Conservation (phyloP, 1,140 invertebrate genomes). For the Drosophila yakuba region DNA sequence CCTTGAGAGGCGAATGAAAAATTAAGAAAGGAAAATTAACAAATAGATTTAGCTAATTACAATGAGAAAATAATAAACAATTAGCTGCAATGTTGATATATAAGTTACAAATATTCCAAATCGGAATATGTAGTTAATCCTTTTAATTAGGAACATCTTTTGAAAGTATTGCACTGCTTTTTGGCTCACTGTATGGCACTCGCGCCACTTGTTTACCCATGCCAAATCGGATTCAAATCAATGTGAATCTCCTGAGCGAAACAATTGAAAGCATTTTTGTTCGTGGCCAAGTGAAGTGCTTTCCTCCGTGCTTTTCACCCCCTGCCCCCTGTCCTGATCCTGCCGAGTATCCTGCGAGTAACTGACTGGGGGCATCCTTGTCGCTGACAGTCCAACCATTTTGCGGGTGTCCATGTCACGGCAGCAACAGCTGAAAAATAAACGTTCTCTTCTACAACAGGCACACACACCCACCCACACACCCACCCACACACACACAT, state of each 20-base stretch:
- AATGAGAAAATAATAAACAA: background rate
- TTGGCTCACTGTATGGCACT: background rate
- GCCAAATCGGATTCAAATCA: conserved; percentile 36
- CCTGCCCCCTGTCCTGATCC: background rate
- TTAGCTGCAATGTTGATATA: background rate
- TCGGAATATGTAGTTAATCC: too few species aligned
- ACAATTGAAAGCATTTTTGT: conserved; percentile 39
- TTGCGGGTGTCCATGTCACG: conserved; percentile 52
- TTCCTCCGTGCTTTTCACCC: background rate
- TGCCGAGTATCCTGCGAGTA: conserved; percentile 13
- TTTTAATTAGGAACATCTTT: too few species aligned
- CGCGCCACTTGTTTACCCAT: conserved; percentile 3
- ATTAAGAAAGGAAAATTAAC: background rate
- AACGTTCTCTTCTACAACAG: conserved; percentile 44
- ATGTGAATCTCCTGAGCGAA: conserved; percentile 22
- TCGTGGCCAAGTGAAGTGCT: conserved; percentile 9
- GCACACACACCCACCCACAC: conserved; percentile 9
- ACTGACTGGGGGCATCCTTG: conserved; percentile 43
- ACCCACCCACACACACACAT: background rate
- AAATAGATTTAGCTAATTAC: too few species aligned
- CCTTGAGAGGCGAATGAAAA: background rate
- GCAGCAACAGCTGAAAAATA: conserved; percentile 61
- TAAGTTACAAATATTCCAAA: too few species aligned
- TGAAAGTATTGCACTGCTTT: background rate
- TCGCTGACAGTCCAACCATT: conserved; percentile 55